Base-by-base conservation (phyloP, 2,113 vertebrate genomes). In the Stigmatopora argus region DNA sequence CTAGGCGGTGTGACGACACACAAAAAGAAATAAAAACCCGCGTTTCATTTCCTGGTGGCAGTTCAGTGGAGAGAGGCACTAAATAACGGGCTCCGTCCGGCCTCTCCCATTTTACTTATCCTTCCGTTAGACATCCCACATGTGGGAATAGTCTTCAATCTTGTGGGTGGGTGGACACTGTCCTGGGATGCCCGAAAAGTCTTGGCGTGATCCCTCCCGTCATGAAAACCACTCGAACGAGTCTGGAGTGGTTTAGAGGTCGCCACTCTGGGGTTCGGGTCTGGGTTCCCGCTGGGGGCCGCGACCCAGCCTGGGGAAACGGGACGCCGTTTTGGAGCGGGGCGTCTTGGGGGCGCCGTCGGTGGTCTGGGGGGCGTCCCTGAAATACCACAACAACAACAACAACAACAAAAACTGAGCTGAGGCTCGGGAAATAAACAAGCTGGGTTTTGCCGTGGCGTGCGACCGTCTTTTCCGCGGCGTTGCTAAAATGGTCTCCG, bases 241-340 rank as follows among this genome's bases (percentile, higher is more conserved):
- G 18, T 8, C 4, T 2, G 18, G 23, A 4, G 19, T 19, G 49
- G 69, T 75, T 95, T 92, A 99, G 70, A 99, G 95, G 79, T 99
- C 97, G 0, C 97, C 97, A 0, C 97, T 99, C 83, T 99, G 97
- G 8, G 97, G 97, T 62, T 99, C 97, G 38, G 93, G 89, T 48
- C 95, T 91, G 0, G 91, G 71, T 34, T 96, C 97, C 69, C 92
- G 87, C 0, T 88, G 91, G 4, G 91, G 91, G 62, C 80, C 86
- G 62, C 94, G 94, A 49, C 95, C 92, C 63, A 97, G 90, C 70
- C 90, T 91, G 48, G 96, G 90, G 77, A 98, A 98, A 38, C 93
- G 95, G 0, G 94, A 82, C 3, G 91, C 86, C 1, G 79, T 91
- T 78, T 90, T 94, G 4, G 93, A 90, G 44, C 89, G 90, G 38